Evolutionary conservation across 2,113 vertebrate genomes (phyloP), one percentile per base, ranked within the genome.

Genomic region (Oceanodroma tethys): DNA sequence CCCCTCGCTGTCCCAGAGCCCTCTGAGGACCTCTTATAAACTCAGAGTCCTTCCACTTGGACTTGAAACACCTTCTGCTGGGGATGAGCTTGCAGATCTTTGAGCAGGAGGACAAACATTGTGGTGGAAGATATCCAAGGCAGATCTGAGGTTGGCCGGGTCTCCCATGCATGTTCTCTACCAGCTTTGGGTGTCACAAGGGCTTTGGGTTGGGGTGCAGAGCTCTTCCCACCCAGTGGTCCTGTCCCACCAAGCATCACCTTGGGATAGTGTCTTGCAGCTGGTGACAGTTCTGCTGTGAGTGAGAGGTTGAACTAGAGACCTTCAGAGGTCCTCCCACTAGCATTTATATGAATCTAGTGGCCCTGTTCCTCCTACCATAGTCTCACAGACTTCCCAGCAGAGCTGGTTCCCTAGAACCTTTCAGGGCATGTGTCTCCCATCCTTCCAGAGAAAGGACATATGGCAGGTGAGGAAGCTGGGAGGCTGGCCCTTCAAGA

Each of bases 21-120:
- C 23, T 66, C 14, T 52, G 60, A 55, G 19, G 45, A n/a, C 11
- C 52, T 45, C 43, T 73, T 36, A 27, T 5, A 67, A 65, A 66
- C 23, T 26, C 48, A 45, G 55, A 42, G 36, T 42, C 30, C 40
- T 36, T 90, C 40, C 79, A 36, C 32, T 34, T 38, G 56, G 66
- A 36, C 34, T 50, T 68, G 76, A 26, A 43, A 5, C 93, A 98
- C 1, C 96, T 99, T 48, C 72, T 98, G 40, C 94, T 99, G 97
- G 98, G 98, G 76, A 98, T 99, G 99, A 96, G 97, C 26, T 99
- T 98, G 45, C 98, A 99, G 96, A 98, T 98, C 20, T 96, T 98
- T 11, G 98, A 99, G 96, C 98, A 96, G 97, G 98, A 98, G 98
- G 60, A 99, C 81, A 4, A 97, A 98, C 34, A 65, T 98, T 29